Base-by-base conservation (phyloP, 2,113 vertebrate species). In the Rousettus leschenaultii region DNA sequence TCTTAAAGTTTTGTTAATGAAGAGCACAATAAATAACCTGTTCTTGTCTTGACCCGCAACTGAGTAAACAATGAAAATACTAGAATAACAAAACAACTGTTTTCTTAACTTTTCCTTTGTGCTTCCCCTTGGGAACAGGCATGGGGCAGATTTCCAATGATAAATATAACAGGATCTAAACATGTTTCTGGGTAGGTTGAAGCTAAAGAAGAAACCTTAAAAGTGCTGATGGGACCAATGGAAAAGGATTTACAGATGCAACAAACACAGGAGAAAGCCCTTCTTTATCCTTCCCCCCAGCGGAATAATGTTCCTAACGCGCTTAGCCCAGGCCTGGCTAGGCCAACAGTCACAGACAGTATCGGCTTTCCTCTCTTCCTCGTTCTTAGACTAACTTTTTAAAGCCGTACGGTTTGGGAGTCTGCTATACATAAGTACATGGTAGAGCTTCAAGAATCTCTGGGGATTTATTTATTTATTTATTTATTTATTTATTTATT, bases 21-120 rank as follows among this genome's bases (percentile, higher is more conserved):
- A 94, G 30, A 91, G 61, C 82, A 91, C 87, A 94, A 71, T 91
- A 94, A 94, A 71, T 91, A 94, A 96, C 87, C 75, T 85, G 80
- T 82, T 82, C 88, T 19, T n/a, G n/a, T 78, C 86, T 79, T 95
- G 86, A 94, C 66, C 77, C 59, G 80, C 70, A 70, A 94, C 75
- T 61, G 68, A 86, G 66, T 95, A 74, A 95, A 96, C 80, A 96
- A 91, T 43, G 61, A 91, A 88, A 96, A 95, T 24, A 71, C 43
- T 77, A 19, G 80, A 74, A 63, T 70, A 91, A 77, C 74, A 92
- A 88, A 95, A 96, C 87, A 91, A 70, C n/a, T 71, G 38, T 84
- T 91, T 95, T 48, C 74, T 55, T 73, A 84, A 93, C 91, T 94
- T 95, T 78, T 74, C 63, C 73, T 94, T 63, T 45, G 30, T 43